Base-by-base conservation (phyloP, 1,140 invertebrate species). In the Leptopilina clavipes region DNA sequence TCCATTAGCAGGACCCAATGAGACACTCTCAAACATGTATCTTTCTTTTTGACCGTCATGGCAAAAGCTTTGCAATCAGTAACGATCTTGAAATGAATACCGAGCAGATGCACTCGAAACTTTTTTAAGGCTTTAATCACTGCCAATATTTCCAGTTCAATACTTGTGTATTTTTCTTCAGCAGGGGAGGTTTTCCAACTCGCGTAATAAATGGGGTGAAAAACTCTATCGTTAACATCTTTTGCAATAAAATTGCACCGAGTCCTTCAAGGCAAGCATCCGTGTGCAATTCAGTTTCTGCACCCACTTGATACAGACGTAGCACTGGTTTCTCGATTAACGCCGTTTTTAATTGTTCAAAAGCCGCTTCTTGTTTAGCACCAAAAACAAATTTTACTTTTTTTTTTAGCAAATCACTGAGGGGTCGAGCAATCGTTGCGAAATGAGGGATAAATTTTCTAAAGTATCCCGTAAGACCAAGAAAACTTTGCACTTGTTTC, bases 51-150 rank as follows among this genome's bases (percentile, higher is more conserved):
- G 72, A 86, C 76, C 1, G 81, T 82, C 65, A 78, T 76, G 22
- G 76, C 54, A 25, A 90, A 86, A 12, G 88, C 88, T 56, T 71
- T 71, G 44, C 83, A 87, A 65, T 87, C 86, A 0, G 81, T 87
- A 11, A 89, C 72, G 8, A 89, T 82, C 52, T 83, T 86, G 71
- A 90, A 88, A 2, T 78, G 1, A 52, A 85, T 84, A n/a, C 85
- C 89, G 25, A 85, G 70, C 6, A 91, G 70, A 72, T 91, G 91
- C 31, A 81, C 40, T 25, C 87, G 48, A 79, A 90, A 89, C 56
- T 86, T 86, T 52, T 88, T 85, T 0, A 90, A 25, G 7, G 84
- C 82, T 76, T 82, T 78, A 19, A 89, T 76, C 8, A 90, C 74
- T 8, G 89, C 88, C 17, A 90, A 73, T 0, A 81, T 79, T 74